phyloP scores from a whole-genome alignment of 2,797 vertebrate species.

The Leucoraja ocellata region DNA sequence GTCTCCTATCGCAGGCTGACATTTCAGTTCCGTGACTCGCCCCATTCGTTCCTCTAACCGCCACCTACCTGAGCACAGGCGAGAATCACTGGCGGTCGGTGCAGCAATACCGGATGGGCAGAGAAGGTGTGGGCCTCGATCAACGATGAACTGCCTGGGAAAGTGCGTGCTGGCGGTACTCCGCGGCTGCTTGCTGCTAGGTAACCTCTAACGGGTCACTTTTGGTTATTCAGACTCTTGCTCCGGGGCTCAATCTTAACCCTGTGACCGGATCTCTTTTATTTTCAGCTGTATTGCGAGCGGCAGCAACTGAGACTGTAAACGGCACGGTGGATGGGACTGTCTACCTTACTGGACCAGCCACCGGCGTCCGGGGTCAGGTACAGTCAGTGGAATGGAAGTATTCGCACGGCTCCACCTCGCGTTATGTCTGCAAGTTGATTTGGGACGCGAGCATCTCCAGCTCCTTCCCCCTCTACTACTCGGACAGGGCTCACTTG shows the following conservation, averaged over 20 bases:
- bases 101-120: no score
- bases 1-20: neutral
- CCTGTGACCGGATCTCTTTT: neutral
- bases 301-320: neutral
- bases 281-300: neutral
- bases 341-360: neutral
- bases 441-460: neutral
- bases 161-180: neutral
- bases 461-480: neutral
- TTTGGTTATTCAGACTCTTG: no score
- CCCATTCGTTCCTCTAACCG: neutral
- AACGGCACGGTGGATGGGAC: neutral
- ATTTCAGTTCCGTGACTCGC: neutral
- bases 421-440: neutral
- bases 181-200: neutral
- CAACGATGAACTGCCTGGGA: neutral
- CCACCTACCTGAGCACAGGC: neutral
- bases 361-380: neutral
- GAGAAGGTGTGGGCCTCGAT: neutral
- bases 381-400: neutral
- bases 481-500: neutral
- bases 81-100: neutral
- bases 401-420: neutral
- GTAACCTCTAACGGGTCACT: neutral
- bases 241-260: neutral